Conservation (phyloP, 2,797 vertebrate species). For the Galago senegalensis region DNA sequence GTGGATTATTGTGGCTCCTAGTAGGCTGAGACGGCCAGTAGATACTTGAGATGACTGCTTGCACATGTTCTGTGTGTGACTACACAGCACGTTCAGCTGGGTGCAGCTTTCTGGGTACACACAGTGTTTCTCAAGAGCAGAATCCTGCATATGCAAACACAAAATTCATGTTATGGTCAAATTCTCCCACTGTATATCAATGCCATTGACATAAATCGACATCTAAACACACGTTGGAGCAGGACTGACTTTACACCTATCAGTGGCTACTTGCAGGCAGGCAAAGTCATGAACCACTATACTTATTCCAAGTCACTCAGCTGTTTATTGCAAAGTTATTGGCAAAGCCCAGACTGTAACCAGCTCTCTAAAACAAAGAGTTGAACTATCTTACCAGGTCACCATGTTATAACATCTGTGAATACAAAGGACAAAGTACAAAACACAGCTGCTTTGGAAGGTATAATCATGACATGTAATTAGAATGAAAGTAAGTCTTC, state of each 20-base stretch:
- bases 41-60: neutral
- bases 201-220: neutral
- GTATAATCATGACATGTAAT: neutral
- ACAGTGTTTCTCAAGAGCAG: neutral
- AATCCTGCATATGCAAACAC: neutral
- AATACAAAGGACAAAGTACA: neutral
- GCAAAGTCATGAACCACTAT: neutral
- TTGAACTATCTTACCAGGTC: neutral
- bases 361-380: neutral
- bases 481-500: neutral
- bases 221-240: neutral
- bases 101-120: neutral
- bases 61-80: neutral
- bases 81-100: neutral
- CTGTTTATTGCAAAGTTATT: neutral
- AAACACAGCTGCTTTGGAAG: neutral
- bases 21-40: neutral
- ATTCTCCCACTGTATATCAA: neutral
- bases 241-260: neutral
- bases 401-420: neutral
- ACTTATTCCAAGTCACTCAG: neutral
- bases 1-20: neutral
- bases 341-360: neutral
- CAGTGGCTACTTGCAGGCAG: neutral
- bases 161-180: neutral